Evolutionary conservation across 2,113 vertebrate genomes (phyloP).

Genomic region (Petromus typicus): DNA sequence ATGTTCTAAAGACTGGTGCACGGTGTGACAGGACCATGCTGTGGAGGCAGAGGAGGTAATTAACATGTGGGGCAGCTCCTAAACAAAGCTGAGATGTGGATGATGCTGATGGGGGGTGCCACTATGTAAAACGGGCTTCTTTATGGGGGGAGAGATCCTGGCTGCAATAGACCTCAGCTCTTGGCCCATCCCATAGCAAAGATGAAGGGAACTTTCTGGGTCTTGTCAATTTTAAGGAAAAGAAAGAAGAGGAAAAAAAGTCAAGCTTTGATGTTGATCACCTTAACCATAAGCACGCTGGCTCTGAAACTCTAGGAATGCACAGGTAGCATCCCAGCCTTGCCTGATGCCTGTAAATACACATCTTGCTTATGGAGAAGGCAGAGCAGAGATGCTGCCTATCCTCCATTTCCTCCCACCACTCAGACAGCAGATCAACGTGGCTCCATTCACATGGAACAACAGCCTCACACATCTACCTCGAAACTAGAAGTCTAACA

Average conservation of each 20-base stretch:
- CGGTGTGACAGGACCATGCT: constrained; percentile 87
- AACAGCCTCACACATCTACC: background rate
- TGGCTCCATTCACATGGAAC: background rate
- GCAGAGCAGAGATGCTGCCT: background rate
- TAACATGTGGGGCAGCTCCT: constrained; percentile 94
- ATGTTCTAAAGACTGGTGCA: constrained; percentile 89
- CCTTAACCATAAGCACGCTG: rapidly evolving
- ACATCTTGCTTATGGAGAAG: rapidly evolving
- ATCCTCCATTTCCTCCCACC: background rate
- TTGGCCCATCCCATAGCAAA: background rate
- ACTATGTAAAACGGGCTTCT: constrained; percentile 37
- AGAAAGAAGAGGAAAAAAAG: background rate
- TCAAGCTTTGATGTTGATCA: background rate
- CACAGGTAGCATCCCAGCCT: background rate
- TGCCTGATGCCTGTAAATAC: background rate
- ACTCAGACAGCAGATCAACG: background rate
- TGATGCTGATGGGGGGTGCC: constrained; percentile 67
- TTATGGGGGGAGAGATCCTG: constrained; percentile 70
- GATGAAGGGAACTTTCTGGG: background rate
- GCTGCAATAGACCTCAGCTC: background rate
- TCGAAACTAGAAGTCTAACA: background rate
- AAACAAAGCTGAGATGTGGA: constrained; percentile 86
- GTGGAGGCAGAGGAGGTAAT: constrained; percentile 89
- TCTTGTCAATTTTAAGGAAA: background rate
- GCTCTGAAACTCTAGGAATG: background rate